Conservation (phyloP, 2,797 vertebrate species). For the Malacoctenus gilli region DNA sequence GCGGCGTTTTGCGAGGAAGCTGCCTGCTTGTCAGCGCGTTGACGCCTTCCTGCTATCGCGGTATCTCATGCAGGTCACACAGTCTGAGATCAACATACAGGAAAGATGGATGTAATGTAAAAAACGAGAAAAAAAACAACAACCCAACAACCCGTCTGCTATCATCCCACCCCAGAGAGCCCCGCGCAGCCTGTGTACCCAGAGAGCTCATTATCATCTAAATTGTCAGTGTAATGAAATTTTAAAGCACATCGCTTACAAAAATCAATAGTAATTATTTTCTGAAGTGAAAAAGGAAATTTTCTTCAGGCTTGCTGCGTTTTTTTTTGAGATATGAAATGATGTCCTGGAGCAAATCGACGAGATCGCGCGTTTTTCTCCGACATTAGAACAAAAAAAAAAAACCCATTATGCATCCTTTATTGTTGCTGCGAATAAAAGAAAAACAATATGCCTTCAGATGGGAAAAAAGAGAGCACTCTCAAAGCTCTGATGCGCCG, state of each 20-base stretch:
- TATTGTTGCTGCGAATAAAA: background rate
- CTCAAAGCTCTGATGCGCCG: background rate
- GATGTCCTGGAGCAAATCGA: conserved; percentile 10
- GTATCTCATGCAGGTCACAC: conserved; percentile 26
- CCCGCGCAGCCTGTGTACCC: conserved; percentile 1
- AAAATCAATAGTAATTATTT: conserved; percentile 51
- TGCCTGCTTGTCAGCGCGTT: conserved; percentile 12
- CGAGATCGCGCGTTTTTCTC: conserved; percentile 8
- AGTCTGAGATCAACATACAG: conserved; percentile 5
- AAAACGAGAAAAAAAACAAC: too few species aligned
- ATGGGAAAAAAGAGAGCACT: background rate
- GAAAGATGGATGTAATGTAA: conserved; percentile 1
- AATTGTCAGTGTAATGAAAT: conserved; percentile 23
- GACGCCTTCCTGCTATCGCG: conserved; percentile 14
- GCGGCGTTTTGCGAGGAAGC: conserved; percentile 24
- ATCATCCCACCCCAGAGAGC: conserved; percentile 17
- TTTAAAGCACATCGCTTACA: conserved; percentile 17
- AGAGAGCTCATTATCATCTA: conserved; percentile 33
- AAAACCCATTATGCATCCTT: conserved; percentile 9
- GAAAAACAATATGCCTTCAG: background rate
- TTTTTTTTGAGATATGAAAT: conserved; percentile 30
- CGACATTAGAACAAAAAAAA: conserved; percentile 23
- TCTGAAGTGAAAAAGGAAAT: conserved; percentile 19
- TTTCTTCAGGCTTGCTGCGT: conserved; percentile 21
- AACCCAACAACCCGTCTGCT: background rate